phyloP scores from a whole-genome alignment of 1,140 invertebrate species.

The Drosophila triauraria region DNA sequence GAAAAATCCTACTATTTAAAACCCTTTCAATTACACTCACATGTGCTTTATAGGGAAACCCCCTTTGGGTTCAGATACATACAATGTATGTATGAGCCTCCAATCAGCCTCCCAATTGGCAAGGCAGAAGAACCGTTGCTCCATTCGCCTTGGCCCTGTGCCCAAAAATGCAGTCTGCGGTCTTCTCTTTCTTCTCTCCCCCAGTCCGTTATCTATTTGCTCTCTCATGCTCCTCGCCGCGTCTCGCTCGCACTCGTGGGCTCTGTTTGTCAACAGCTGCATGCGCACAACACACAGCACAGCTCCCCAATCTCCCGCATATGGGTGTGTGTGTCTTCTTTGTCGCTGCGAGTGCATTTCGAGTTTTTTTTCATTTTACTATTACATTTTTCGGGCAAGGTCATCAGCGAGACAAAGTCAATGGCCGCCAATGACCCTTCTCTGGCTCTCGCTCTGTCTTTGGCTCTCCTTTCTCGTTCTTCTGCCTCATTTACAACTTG shows the following conservation, averaged over 20 bases:
- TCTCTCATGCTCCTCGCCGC: constrained; percentile 4
- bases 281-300: constrained; percentile 53
- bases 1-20: neutral
- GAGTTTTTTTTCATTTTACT: constrained; percentile 52
- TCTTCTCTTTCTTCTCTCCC: neutral
- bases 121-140: constrained; percentile 59
- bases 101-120: neutral
- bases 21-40: neutral
- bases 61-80: constrained; percentile 5
- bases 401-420: constrained; percentile 84
- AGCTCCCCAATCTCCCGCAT: constrained; percentile 26
- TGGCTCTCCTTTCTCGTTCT: constrained; percentile 39
- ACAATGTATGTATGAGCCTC: neutral
- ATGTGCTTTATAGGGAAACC: neutral
- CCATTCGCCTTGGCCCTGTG: constrained; percentile 73
- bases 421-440: constrained; percentile 84
- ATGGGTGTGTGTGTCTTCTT: constrained; percentile 11
- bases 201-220: constrained; percentile 4
- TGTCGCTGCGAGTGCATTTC: constrained; percentile 52
- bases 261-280: constrained; percentile 67
- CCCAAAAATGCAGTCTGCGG: constrained; percentile 38
- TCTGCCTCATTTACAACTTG: constrained; percentile 79
- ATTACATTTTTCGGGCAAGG: constrained; percentile 85
- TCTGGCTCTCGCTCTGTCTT: constrained; percentile 28
- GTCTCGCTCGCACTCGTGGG: constrained; percentile 8